phyloP scores from a whole-genome alignment of 2,113 vertebrate species.

The Malaclemys terrapin region DNA sequence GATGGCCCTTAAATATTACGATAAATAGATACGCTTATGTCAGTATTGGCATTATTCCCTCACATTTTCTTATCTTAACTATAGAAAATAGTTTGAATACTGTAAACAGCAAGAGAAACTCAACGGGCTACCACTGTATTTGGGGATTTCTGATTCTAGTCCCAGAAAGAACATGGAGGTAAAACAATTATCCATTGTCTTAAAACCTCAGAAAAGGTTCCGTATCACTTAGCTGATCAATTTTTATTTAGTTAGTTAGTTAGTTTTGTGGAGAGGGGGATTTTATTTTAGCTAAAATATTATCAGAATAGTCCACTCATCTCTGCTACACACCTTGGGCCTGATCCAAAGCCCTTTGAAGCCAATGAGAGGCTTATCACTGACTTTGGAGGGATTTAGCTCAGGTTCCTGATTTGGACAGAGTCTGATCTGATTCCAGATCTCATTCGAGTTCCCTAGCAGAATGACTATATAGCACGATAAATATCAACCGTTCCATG shows the following conservation, averaged over 20 bases:
- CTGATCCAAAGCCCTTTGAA: background rate
- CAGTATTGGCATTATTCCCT: background rate
- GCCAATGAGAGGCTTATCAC: background rate
- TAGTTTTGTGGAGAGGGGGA: no score
- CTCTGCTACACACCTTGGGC: background rate
- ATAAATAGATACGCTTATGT: background rate
- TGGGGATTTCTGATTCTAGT: background rate
- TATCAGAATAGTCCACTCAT: background rate
- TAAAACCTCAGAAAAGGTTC: background rate
- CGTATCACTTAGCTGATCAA: background rate
- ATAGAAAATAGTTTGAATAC: background rate
- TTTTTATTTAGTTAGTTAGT: background rate
- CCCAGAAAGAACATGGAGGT: background rate
- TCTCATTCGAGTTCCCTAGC: background rate
- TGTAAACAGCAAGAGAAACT: background rate
- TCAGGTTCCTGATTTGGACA: background rate
- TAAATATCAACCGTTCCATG: background rate
- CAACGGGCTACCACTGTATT: background rate
- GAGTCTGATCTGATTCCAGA: fast-evolving
- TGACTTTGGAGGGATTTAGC: background rate
- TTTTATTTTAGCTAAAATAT: background rate
- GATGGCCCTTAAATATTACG: background rate
- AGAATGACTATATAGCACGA: background rate
- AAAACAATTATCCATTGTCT: background rate
- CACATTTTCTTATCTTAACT: background rate